Base-by-base conservation (phyloP, 1,140 invertebrate genomes). In the Matsumurasca onukii region DNA sequence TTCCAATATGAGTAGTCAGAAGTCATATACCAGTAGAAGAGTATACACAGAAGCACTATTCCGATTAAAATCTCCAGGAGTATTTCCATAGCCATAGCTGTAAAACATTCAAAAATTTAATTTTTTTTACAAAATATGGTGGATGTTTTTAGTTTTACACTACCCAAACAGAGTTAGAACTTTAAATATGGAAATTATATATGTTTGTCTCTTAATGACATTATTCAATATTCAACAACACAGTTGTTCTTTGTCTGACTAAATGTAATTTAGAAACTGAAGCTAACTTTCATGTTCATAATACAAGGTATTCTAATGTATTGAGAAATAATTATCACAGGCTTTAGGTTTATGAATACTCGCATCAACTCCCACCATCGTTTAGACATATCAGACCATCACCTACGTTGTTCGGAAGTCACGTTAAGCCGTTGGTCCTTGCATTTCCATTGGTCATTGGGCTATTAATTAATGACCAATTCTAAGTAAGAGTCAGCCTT, bases 1-100 rank as follows among this genome's bases (percentile, higher is more conserved):
- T 59, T 59, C 55, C 55, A 59, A 27, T 59, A 59, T 5, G 25
- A 59, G n/a, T 59, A 59, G 9, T 59, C 55, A 5, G 55, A 59
- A 22, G 55, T 59, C 55, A 59, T 27, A 24, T 59, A 59, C 15
- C 3, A 3, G 25, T 59, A 59, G 24, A 25, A 59, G 15, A n/a
- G n/a, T n/a, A n/a, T n/a, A n/a, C n/a, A n/a, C n/a, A 59, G 25
- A 25, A 27, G 9, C 20, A 22, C 3, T 59, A 59, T 12, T 27
- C 25, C 3, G 25, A 27, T 27, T 9, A 59, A 12, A 24, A 59
- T 29, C 30, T 9, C 55, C 5, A 59, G 1, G 24, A 59, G 30
- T 59, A 59, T 59, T 27, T 59, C 55, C 55, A 59, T 12, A 27
- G 55, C 55, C 55, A 59, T 59, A 13, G 22, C 55, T 59, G 24